Base-by-base conservation (phyloP, 2,888 invertebrate species). In the Caenorhabditis sp. region DNA sequence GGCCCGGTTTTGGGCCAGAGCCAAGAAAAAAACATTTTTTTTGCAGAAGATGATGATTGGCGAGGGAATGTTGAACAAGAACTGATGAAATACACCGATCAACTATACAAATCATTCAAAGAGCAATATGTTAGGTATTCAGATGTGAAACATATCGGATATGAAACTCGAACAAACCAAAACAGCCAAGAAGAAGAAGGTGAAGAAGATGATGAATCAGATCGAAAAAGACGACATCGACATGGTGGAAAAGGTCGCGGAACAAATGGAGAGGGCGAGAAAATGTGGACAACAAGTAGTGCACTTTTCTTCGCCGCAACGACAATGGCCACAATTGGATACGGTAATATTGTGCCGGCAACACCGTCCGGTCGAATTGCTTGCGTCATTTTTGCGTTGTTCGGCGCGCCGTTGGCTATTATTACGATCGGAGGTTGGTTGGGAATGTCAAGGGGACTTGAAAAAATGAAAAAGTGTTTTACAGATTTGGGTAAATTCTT, bases 271-370 rank as follows among this genome's bases (percentile, higher is more conserved):
- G 79, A 80, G n/a, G 58, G 62, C 1, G 85, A 84, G 36, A 85
- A 87, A 67, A 71, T 86, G 79, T 87, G 87, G 87, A 88, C 87
- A 14, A 78, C 82, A 14, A 79, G 81, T 58, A 85, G 85, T 59
- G 82, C 87, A 0, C 67, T 87, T 6, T 87, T 87, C 71, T 87
- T 87, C 65, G 84, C 87, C 1, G 86, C 86, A 6, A 87, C 87
- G 1, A 87, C 87, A 1, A 87, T 87, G 87, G 86, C 87, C 4
- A 87, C 87, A 19, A 88, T 87, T 26, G 87, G 85, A 50, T 86
- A 85, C 72, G 87, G 87, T 43, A 87, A 87, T 72, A 86, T 87
- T 59, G 87, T 87, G 5, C 87, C 87, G 6, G 84, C 84, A 8
- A 87, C 87, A n/a, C 68, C 81, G 0, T 66, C 82, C 1, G 87